A percentile compares a stretch with the other conserved stretches of the same genome.
phyloP scores from a whole-genome alignment of 1,140 invertebrate genomes.

The Zaprionus tsacasi region DNA sequence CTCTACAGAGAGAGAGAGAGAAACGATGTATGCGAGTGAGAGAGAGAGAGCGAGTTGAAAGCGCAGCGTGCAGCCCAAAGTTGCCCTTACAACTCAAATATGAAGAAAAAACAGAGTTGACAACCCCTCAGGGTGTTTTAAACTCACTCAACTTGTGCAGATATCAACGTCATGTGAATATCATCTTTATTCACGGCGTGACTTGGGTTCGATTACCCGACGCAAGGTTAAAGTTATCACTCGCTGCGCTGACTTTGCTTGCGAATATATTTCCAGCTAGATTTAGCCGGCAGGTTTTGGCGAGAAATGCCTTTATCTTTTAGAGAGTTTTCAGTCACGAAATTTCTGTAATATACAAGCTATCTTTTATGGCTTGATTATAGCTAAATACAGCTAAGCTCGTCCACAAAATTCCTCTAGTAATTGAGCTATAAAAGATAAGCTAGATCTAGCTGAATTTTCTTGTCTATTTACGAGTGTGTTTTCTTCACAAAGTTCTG shows the following conservation, averaged over 20 bases:
- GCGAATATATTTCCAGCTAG: too few species aligned
- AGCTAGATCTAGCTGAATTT: background rate
- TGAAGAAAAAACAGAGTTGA: background rate
- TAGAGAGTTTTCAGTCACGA: background rate
- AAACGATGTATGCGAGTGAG: background rate
- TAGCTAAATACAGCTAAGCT: background rate
- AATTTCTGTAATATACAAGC: background rate
- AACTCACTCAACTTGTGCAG: background rate
- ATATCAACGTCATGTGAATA: background rate
- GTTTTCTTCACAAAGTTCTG: background rate
- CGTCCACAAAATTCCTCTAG: background rate
- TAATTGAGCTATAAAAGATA: background rate
- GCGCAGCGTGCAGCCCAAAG: background rate
- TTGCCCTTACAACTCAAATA: background rate
- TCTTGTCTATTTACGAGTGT: background rate
- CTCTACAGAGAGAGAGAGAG: slow-evolving; percentile 1
- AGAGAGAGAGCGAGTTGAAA: slow-evolving; percentile 4
- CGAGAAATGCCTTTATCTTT: too few species aligned
- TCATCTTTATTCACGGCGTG: slow-evolving; percentile 5
- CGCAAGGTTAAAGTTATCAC: slow-evolving; percentile 31
- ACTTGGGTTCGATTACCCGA: slow-evolving; percentile 27
- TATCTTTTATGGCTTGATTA: background rate
- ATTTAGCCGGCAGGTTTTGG: too few species aligned
- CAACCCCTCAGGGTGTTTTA: background rate
- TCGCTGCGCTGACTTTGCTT: background rate